A percentile compares a stretch with the other conserved stretches of the same genome.
Conservation (phyloP, 2,888 invertebrate genomes). For the Drosophila robusta region DNA sequence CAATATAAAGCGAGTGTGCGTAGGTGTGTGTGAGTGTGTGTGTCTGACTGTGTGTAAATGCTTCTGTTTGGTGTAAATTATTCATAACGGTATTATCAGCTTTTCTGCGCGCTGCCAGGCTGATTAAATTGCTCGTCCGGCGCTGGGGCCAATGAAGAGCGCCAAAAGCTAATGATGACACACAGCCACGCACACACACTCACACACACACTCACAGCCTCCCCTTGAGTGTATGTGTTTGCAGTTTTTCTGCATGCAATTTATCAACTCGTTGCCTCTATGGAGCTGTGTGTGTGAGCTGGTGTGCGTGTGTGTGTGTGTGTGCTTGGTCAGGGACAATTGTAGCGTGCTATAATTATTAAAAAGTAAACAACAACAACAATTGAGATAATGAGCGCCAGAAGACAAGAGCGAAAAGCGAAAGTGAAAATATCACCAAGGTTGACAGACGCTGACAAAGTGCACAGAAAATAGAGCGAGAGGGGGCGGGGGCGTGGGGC, state of each 20-base stretch:
- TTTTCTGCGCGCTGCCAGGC: conserved; percentile 64
- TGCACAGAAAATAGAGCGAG: conserved; percentile 9
- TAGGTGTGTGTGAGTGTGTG: conserved; percentile 7
- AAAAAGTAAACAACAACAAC: conserved; percentile 66
- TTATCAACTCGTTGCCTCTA: conserved; percentile 60
- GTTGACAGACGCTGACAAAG: conserved; percentile 59
- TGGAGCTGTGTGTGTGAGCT: conserved; percentile 8
- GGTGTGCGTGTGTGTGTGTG: conserved; percentile 7
- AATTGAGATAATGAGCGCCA: conserved; percentile 74
- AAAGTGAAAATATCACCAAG: conserved; percentile 67
- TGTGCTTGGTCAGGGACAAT: conserved; percentile 77
- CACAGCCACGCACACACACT: conserved; percentile 4
- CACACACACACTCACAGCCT: neutral
- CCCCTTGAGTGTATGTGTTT: conserved; percentile 14
- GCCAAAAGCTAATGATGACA: conserved; percentile 61
- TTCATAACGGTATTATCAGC: conserved; percentile 79
- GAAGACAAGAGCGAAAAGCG: conserved; percentile 40
- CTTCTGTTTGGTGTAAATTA: conserved; percentile 65
- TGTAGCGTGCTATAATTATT: conserved; percentile 70
- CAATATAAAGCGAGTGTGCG: conserved; percentile 42
- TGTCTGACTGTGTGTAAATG: conserved; percentile 20
- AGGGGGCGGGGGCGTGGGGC: neutral
- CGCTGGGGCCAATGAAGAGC: conserved; percentile 23
- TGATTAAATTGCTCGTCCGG: conserved; percentile 73
- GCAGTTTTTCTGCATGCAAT: conserved; percentile 52